Evolutionary conservation across 2,113 vertebrate genomes (phyloP).

Genomic region (Aramus guarauna): DNA sequence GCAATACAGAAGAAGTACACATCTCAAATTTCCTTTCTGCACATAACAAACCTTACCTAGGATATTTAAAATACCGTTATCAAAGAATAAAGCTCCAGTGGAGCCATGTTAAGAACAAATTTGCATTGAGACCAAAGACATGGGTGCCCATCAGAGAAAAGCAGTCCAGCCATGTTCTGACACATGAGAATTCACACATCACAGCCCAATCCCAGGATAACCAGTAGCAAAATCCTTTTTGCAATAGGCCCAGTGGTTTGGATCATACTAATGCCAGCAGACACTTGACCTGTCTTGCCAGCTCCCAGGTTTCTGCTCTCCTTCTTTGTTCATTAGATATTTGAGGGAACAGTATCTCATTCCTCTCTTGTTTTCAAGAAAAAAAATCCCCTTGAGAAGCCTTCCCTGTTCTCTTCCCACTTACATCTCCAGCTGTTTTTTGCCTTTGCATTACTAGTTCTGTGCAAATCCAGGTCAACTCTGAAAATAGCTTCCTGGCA

Average conservation of each 20-base stretch:
- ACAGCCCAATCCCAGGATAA: neutral
- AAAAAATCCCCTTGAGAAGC: neutral
- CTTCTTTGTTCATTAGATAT: neutral
- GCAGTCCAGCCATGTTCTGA: neutral
- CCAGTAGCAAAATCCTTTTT: neutral
- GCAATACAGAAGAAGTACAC: neutral
- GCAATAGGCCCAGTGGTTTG: neutral
- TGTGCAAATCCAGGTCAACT: slow-evolving; percentile 16
- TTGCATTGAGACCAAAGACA: neutral
- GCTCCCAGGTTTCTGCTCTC: neutral
- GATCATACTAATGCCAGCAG: neutral
- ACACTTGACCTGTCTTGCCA: neutral
- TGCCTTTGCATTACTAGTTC: neutral
- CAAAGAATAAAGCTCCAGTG: neutral
- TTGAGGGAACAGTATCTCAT: neutral
- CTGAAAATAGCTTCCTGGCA: neutral
- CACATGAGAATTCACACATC: neutral
- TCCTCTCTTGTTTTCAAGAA: neutral
- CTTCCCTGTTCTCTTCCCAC: neutral
- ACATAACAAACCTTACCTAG: neutral
- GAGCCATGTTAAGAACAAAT: neutral
- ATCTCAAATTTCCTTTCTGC: neutral
- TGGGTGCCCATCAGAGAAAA: neutral
- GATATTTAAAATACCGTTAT: neutral
- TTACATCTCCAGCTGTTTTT: neutral